A percentile compares a stretch with the other conserved stretches of the same genome.
Evolutionary conservation across 92 coral and sea anemone genomes (phyloP).

Genomic region (Hydrozoanthus gracilis): DNA sequence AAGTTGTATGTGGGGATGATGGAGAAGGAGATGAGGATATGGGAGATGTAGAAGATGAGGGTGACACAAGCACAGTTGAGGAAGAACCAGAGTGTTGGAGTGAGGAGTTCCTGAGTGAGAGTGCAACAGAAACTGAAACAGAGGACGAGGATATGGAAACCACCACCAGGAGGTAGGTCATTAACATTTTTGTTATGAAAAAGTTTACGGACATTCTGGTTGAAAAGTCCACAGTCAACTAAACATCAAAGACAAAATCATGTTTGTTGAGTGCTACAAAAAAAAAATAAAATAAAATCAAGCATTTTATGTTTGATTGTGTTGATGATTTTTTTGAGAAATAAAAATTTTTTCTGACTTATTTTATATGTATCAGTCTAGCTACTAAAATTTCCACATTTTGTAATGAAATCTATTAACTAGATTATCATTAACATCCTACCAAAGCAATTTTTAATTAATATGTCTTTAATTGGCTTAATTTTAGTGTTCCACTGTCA

Average conservation of each 20-base stretch:
- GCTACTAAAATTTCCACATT: too few relatives aligned
- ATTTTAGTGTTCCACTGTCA: slow-evolving; percentile 25
- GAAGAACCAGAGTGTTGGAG: slow-evolving; percentile 41
- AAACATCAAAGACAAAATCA: background rate
- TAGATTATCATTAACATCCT: background rate
- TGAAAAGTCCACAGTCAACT: slow-evolving; percentile 15
- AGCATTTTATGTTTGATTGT: background rate
- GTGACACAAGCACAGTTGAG: slow-evolving; percentile 34
- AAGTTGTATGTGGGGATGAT: slow-evolving; percentile 1
- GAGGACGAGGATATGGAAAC: slow-evolving; percentile 43
- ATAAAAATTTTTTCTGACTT: background rate
- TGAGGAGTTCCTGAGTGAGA: slow-evolving; percentile 43
- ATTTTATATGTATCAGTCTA: too few relatives aligned
- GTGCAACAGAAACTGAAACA: slow-evolving; percentile 34
- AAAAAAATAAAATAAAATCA: background rate
- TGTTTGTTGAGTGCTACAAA: background rate
- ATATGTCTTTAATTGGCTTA: slow-evolving; percentile 9
- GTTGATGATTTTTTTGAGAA: background rate
- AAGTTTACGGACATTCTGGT: background rate
- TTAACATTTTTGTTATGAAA: background rate
- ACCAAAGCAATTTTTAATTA: slow-evolving; percentile 19
- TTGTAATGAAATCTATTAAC: background rate
- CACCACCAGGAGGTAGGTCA: slow-evolving; percentile 35
- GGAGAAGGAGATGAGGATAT: background rate
- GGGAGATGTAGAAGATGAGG: background rate